Base-by-base conservation (phyloP, 2,888 invertebrate species). In the Chesias legatella region DNA sequence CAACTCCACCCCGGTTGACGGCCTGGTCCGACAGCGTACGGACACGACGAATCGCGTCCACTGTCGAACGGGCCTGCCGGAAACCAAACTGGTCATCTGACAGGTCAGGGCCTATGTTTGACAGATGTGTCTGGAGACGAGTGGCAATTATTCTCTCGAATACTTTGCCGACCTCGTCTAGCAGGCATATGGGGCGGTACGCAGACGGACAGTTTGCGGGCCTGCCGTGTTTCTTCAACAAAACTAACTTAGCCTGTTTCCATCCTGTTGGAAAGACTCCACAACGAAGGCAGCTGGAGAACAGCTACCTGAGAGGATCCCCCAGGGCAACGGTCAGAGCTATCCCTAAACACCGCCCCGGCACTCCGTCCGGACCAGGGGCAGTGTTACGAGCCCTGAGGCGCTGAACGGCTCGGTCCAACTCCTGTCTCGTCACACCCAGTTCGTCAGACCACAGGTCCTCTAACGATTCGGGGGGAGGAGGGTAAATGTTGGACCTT, bases 61-160 rank as follows among this genome's bases (percentile, higher is more conserved):
- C 24, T n/a, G 32, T 32, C 4, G 32, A 32, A 7, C 32, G 23
- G 6, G 23, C 32, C 3, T 6, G 11, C n/a, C 32, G 10, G n/a
- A 32, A 32, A n/a, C 32, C 32, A 11, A 21, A 32, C n/a, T 32
- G 32, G 11, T 7, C 1, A 7, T 32, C 34, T 3, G 34, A 34
- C 26, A 34, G 17, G 27, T 34, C 9, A 8, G 34, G 26, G 2
- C 34, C 34, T 3, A 1, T 10, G 3, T 10, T 1, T 17, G 2
- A 10, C 20, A 34, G 21, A 25, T 34, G 34, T 10, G 10, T 10
- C 9, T 1, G 6, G 5, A 26, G 21, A 7, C 34, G 34, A 8
- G 1, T 9, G 20, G 34, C 34, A 34, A 34, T 34, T 10, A 34
- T 27, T 26, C 34, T 17, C 7, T 34, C 26, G 10, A 34, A 27